Base-by-base conservation (phyloP, 2,888 invertebrate genomes). In the Sarcophaga rosellei region DNA sequence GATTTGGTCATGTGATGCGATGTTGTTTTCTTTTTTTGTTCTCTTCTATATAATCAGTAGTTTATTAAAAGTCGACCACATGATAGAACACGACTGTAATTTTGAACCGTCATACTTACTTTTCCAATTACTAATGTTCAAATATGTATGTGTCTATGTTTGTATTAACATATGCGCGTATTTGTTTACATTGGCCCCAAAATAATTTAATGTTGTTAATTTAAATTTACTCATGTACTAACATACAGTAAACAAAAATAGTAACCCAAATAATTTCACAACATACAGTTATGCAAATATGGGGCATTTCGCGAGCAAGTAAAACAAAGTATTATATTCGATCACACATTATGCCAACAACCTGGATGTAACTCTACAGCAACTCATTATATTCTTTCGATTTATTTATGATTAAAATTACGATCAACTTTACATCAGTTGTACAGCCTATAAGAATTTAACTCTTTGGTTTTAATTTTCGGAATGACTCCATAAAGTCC, bases 181-280 rank as follows among this genome's bases (percentile, higher is more conserved):
- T 63, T 61, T 79, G 63, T 68, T 79, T 84, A 57, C 57, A 65
- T 21, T 59, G 57, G 74, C 62, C 53, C n/a, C 8, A 35, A 62
- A 84, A 78, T 69, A 74, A 79, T 79, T 78, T 69, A 78, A 73
- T 74, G 23, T 45, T 63, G 66, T 79, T 70, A 84, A 84, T 79
- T 84, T 45, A n/a, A 74, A 73, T 84, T 78, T 84, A 74, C 79
- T 69, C 74, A 74, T 74, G 74, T 53, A 68, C 4, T 66, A 57
- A 35, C 73, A 72, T 65, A 25, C 21, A 76, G 45, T 76, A 73
- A 73, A 63, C 69, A 79, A 62, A 65, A 79, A 62, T 35, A 62
- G 12, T 73, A 78, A 72, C 70, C 59, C 23, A 77, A 73, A 53
- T 65, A 72, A 35, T 65, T 44, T 15, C 59, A 20, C 17, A 74